Percentiles rank a stretch among this genome's conserved stretches.
Evolutionary conservation across 2,113 vertebrate genomes (phyloP).

Genomic region (Hemichromis elongatus): DNA sequence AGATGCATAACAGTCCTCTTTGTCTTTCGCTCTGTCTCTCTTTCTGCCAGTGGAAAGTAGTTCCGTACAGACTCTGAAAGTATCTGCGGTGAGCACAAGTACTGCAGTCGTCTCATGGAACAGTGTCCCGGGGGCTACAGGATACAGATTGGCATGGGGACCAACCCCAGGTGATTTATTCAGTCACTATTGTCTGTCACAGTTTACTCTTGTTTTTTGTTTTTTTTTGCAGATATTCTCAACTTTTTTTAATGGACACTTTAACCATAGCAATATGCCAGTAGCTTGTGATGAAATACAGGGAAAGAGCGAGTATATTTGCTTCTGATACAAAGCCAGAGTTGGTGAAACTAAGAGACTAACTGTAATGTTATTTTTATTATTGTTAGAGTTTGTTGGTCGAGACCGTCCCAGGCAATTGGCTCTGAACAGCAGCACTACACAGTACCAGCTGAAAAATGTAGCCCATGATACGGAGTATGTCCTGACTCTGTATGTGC

Average conservation of each 20-base stretch:
- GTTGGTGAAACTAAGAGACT: not conserved
- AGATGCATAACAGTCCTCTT: not conserved
- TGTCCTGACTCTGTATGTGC: conserved; percentile 82
- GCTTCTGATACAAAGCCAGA: not conserved
- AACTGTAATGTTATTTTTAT: not conserved
- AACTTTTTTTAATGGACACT: not conserved
- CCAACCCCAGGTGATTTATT: conserved; percentile 78
- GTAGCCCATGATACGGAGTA: conserved; percentile 84
- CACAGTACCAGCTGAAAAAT: conserved; percentile 70
- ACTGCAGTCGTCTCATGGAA: conserved; percentile 80
- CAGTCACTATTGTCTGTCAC: not conserved
- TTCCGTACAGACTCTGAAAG: conserved; percentile 77
- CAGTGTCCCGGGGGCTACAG: conserved; percentile 78
- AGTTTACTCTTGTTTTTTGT: not conserved
- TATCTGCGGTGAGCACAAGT: conserved; percentile 75
- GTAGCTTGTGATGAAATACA: not conserved
- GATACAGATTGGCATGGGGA: conserved; percentile 85
- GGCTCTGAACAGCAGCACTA: conserved; percentile 75
- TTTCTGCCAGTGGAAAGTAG: conserved; percentile 81
- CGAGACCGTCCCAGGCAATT: conserved; percentile 81
- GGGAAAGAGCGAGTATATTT: not conserved
- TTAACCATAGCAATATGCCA: not conserved
- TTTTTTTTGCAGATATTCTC: not conserved
- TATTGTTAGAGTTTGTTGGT: conserved; percentile 74
- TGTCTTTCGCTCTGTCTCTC: not conserved